Base-by-base conservation (phyloP, 1,140 invertebrate species). In the Anoplophora glabripennis region DNA sequence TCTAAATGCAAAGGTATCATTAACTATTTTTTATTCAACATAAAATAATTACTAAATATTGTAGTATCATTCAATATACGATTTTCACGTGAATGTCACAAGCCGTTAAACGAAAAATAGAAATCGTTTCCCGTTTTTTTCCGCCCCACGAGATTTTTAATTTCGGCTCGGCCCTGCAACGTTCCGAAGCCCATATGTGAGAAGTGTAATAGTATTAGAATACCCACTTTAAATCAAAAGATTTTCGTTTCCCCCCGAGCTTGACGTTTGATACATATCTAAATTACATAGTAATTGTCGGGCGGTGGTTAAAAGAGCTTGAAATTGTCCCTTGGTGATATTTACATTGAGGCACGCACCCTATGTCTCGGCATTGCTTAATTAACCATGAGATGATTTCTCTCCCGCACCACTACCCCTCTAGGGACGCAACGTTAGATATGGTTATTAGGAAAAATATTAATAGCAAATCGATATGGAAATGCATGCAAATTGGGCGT, bases 241-340 rank as follows among this genome's bases (percentile, higher is more conserved):
- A n/a, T 15, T 40, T 12, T 15, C 38, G 11, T 21, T 12, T 4
- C 44, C 18, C 45, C 42, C 12, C 21, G 18, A 34, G 11, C 34
- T 35, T 35, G 38, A 34, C 41, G 56, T 49, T 56, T 45, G 72
- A 74, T 74, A 68, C 67, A 69, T 72, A 74, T 74, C 72, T 72
- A 72, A 72, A 74, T 74, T 72, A 68, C 59, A 52, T 49, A 65
- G 66, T 72, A 74, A 74, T 74, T 74, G 72, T 72, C 70, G 63
- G 64, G 62, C 68, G 65, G 72, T 72, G 72, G 69, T 69, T 74
- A 74, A 74, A 71, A 72, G 72, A 71, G 72, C 72, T 74, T 74
- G 72, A 74, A 74, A 74, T 74, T 74, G 72, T 71, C 72, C 70
- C 66, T 59, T 61, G 63, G 64, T 68, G 66, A 57, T 70, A 72